Conservation (phyloP, 2,113 vertebrate genomes). For the Chaetorhynchus papuensis region DNA sequence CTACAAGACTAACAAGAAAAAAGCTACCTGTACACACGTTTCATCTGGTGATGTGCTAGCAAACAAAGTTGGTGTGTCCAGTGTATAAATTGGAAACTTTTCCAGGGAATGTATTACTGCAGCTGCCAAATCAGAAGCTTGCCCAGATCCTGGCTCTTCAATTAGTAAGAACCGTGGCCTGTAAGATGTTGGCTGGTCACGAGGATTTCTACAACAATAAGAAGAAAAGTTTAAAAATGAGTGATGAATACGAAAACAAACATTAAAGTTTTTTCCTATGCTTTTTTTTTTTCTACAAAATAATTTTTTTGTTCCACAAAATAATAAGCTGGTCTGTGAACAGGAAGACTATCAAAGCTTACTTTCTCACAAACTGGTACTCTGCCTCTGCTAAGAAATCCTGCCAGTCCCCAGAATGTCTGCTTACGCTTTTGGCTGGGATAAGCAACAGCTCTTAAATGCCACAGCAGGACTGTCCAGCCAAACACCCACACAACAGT, state of each 20-base stretch:
- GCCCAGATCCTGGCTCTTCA: conserved; percentile 83
- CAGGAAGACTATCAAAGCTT: background rate
- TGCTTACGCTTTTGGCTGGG: background rate
- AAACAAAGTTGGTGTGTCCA: conserved; percentile 86
- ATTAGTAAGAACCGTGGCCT: conserved; percentile 84
- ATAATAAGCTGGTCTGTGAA: background rate
- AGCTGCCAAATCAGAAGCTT: conserved; percentile 88
- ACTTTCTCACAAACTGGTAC: background rate
- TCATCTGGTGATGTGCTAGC: conserved; percentile 84
- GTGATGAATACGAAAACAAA: background rate
- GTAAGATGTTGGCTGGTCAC: conserved; percentile 81
- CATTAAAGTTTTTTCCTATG: background rate
- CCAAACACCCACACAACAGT: background rate
- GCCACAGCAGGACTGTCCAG: background rate
- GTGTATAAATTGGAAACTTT: conserved; percentile 84
- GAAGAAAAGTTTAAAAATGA: background rate
- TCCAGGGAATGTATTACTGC: conserved; percentile 89
- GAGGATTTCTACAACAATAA: conserved; percentile 61
- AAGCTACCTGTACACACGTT: conserved; percentile 85
- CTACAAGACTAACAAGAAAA: background rate
- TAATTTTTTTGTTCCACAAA: background rate
- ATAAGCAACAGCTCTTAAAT: background rate
- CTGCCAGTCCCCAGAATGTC: background rate
- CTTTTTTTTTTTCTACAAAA: background rate
- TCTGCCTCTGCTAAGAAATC: background rate